Percentiles rank a stretch among this genome's conserved stretches.
Conservation (phyloP, 2,113 vertebrate genomes). For the Camelus bactrianus region DNA sequence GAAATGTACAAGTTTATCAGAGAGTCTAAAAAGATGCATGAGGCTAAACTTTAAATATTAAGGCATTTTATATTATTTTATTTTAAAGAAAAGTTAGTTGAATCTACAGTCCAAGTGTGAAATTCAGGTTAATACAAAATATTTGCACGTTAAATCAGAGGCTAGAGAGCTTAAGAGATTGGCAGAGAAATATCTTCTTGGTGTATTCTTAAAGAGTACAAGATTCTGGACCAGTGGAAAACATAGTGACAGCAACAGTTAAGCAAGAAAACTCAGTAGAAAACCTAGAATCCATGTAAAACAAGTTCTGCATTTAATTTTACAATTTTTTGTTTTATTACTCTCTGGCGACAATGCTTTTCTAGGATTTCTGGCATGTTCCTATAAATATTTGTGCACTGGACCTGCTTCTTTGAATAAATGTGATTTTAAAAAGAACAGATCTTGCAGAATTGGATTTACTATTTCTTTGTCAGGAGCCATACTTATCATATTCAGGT, state of each 20-base stretch:
- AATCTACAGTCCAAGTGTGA: neutral
- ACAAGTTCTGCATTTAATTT: conserved; percentile 61
- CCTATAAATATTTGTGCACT: conserved; percentile 67
- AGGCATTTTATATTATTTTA: conserved; percentile 34
- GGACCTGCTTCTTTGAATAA: conserved; percentile 58
- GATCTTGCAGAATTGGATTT: conserved; percentile 39
- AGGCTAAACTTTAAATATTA: conserved; percentile 35
- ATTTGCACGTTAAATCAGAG: conserved; percentile 51
- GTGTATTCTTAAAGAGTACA: neutral
- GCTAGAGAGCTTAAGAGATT: conserved; percentile 28
- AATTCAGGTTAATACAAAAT: conserved; percentile 53
- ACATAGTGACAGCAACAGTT: neutral
- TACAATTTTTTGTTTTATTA: conserved; percentile 54
- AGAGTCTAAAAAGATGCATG: neutral
- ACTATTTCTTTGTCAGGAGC: neutral
- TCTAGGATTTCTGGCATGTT: conserved; percentile 54
- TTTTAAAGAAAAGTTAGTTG: conserved; percentile 49
- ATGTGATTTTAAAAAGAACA: neutral
- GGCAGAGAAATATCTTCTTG: conserved; percentile 48
- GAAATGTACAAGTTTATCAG: conserved; percentile 38
- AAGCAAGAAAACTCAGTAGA: conserved; percentile 8
- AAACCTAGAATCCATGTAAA: conserved; percentile 31
- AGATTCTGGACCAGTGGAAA: neutral
- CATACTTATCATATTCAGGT: neutral
- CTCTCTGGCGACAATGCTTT: conserved; percentile 38